A percentile compares a stretch with the other conserved stretches of the same genome.
These are phyloP conservation scores for Globia sparganii DNA, from an alignment of 2,888 invertebrate genomes.

Conservation along the genomic window DNA sequence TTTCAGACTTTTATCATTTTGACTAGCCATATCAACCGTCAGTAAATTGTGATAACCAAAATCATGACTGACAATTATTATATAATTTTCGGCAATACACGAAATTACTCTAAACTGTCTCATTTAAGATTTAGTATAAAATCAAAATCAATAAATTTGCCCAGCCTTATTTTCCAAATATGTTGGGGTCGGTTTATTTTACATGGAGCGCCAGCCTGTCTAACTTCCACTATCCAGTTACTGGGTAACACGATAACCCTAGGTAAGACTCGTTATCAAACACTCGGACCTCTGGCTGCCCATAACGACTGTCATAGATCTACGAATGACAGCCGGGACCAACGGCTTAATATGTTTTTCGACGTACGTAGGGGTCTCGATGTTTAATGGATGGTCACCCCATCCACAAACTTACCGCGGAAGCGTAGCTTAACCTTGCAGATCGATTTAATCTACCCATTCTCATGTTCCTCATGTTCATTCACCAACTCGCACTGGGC, in stretches of 20 bases:
- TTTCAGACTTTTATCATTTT: background rate
- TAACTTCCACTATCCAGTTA: too few relatives aligned
- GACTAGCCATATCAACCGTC: background rate
- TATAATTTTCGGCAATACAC: background rate
- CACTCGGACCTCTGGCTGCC: too few relatives aligned
- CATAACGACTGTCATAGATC: too few relatives aligned
- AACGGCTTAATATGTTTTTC: background rate
- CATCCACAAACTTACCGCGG: background rate
- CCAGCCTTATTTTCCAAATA: too few relatives aligned
- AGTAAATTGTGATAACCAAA: background rate
- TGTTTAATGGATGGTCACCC: background rate
- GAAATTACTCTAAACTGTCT: background rate
- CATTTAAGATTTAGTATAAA: background rate
- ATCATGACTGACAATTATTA: background rate
- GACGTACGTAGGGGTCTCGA: background rate
- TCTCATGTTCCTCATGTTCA: too few relatives aligned
- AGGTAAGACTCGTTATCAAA: too few relatives aligned
- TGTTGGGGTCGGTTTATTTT: too few relatives aligned
- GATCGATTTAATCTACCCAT: background rate
- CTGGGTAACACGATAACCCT: too few relatives aligned
- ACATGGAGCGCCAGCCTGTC: too few relatives aligned
- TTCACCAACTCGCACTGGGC: too few relatives aligned
- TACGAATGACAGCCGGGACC: background rate
- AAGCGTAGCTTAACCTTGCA: background rate
- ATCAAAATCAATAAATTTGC: too few relatives aligned